These are phyloP conservation scores for Callorhinus ursinus DNA, from an alignment of 2,113 vertebrate genomes.

Conservation along the genomic window DNA sequence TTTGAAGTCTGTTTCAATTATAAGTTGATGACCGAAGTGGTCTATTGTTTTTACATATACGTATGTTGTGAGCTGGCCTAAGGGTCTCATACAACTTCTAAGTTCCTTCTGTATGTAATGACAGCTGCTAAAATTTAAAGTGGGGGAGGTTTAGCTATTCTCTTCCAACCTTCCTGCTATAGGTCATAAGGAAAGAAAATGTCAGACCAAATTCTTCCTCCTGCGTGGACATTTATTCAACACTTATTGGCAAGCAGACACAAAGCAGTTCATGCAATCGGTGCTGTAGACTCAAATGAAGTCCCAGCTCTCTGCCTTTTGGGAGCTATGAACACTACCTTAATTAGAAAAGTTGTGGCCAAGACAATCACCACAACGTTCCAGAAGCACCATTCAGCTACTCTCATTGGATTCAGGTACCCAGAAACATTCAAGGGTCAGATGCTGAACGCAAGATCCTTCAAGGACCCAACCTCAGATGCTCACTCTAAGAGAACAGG, in stretches of 20 bases:
- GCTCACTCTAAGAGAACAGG: fast-evolving
- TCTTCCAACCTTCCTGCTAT: neutral
- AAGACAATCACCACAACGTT: neutral
- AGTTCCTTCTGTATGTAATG: neutral
- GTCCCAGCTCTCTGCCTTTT: neutral
- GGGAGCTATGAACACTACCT: neutral
- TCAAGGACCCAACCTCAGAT: neutral
- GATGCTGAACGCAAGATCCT: neutral
- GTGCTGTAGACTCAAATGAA: neutral
- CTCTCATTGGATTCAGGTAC: neutral
- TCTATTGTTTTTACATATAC: neutral
- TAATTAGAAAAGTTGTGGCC: neutral
- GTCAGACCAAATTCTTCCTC: neutral
- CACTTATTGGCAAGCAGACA: neutral
- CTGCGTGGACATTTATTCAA: neutral
- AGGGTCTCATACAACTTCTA: neutral
- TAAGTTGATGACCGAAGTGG: neutral
- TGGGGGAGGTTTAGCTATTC: neutral
- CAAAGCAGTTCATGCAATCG: neutral
- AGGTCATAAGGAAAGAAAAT: neutral
- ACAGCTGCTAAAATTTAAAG: neutral
- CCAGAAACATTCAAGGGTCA: neutral
- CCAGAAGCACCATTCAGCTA: neutral
- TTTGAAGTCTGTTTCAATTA: neutral
- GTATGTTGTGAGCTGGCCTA: neutral